Evolutionary conservation across 2,888 invertebrate species (phyloP).

Genomic region (Cacoxenus indagator): DNA sequence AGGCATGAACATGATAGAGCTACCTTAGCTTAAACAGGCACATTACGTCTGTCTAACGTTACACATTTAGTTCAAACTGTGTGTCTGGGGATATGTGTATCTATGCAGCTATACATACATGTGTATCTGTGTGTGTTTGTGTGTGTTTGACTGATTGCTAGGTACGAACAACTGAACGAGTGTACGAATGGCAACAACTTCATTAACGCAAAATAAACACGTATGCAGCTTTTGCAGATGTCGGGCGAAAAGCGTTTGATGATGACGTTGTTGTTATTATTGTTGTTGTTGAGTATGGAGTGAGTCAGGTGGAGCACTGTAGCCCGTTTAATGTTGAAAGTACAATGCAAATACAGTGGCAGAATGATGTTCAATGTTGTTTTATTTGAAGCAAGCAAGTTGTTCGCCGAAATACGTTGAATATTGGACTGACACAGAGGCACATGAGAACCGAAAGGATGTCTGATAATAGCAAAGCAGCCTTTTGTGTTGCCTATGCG

Average conservation of each 20-base stretch:
- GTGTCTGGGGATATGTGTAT: conserved; percentile 31
- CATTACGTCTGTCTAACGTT: conserved; percentile 44
- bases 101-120: neutral
- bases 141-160: conserved; percentile 19
- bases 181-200: conserved; percentile 46
- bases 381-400: conserved; percentile 23
- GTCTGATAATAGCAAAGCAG: too few relatives aligned
- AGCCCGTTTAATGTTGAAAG: conserved; percentile 6
- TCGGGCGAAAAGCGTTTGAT: conserved; percentile 56
- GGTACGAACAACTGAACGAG: neutral
- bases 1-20: conserved; percentile 16
- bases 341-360: conserved; percentile 10
- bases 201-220: conserved; percentile 61
- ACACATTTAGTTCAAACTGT: conserved; percentile 40
- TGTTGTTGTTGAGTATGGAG: neutral
- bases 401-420: conserved; percentile 49
- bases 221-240: conserved; percentile 54
- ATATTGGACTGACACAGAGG: conserved; percentile 27
- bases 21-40: neutral
- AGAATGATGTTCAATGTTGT: conserved; percentile 5
- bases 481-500: neutral
- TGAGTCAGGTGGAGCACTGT: conserved; percentile 7
- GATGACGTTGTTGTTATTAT: conserved; percentile 35
- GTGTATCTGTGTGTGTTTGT: conserved; percentile 30
- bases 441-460: too few relatives aligned